Evolutionary conservation across 2,797 vertebrate genomes (phyloP).

Genomic region (Poecilia wingei): DNA sequence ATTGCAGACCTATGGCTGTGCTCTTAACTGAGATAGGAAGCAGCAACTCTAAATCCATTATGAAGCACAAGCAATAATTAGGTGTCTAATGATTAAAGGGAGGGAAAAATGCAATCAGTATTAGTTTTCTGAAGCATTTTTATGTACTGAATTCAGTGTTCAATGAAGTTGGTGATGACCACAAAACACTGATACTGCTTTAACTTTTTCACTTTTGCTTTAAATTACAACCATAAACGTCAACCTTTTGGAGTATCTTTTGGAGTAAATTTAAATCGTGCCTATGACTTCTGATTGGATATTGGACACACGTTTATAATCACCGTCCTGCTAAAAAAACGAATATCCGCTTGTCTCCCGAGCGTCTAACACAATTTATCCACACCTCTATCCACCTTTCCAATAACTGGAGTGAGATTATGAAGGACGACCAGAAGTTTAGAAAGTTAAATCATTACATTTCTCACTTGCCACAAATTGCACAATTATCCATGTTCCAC

Average conservation of each 20-base stretch:
- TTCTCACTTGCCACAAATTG: background rate
- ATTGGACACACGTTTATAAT: background rate
- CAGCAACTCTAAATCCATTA: constrained; percentile 13
- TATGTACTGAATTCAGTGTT: background rate
- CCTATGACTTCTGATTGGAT: background rate
- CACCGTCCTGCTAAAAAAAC: background rate
- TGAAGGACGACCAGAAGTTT: background rate
- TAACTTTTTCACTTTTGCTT: background rate
- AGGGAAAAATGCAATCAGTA: constrained; percentile 27
- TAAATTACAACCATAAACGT: background rate
- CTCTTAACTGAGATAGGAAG: constrained; percentile 31
- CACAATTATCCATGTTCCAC: background rate
- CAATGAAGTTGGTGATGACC: background rate
- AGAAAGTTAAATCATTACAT: background rate
- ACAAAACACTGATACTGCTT: background rate
- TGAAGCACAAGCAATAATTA: constrained; percentile 13
- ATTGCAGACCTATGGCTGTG: constrained; percentile 58
- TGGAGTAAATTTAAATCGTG: background rate
- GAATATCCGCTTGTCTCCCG: background rate
- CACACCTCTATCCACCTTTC: background rate
- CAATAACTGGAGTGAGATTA: background rate
- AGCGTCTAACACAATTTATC: background rate
- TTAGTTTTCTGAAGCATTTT: constrained; percentile 34
- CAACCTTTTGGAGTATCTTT: background rate
- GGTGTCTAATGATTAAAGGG: constrained; percentile 30